Conservation (phyloP, 2,113 vertebrate species). For the Poeciliopsis prolifica region DNA sequence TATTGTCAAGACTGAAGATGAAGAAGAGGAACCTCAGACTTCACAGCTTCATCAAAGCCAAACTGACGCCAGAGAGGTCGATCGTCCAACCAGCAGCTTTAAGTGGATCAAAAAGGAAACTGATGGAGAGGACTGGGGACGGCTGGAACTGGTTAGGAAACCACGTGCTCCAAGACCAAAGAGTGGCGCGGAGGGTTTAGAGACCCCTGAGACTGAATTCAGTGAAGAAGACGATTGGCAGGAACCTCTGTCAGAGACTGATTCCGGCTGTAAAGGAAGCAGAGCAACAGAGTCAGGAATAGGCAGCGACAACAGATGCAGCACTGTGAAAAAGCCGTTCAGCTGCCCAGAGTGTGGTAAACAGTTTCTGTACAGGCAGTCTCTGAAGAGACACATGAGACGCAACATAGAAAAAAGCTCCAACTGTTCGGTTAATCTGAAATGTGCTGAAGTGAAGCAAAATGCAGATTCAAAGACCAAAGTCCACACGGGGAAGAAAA, state of each 20-base stretch:
- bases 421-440: conserved; percentile 3
- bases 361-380: conserved; percentile 23
- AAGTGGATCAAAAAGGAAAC: conserved; percentile 16
- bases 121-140: not conserved
- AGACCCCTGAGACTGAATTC: not conserved
- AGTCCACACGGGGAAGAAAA: conserved; percentile 22
- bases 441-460: conserved; percentile 3
- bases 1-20: conserved; percentile 5
- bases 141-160: conserved; percentile 1
- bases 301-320: not conserved
- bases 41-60: not conserved
- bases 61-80: not conserved
- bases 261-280: not conserved
- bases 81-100: conserved; percentile 5
- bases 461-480: not conserved
- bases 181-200: not conserved
- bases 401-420: conserved; percentile 28
- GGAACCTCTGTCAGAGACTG: conserved; percentile 3
- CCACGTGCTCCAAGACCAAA: not conserved
- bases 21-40: conserved; percentile 4
- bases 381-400: conserved; percentile 37
- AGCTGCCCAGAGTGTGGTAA: conserved; percentile 17
- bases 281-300: not conserved
- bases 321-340: conserved; percentile 1
- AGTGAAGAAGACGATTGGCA: conserved; percentile 4